Evolutionary conservation across 2,113 vertebrate species (phyloP), one percentile per base, ranked within the genome.

Genomic region (Phasianus colchicus): DNA sequence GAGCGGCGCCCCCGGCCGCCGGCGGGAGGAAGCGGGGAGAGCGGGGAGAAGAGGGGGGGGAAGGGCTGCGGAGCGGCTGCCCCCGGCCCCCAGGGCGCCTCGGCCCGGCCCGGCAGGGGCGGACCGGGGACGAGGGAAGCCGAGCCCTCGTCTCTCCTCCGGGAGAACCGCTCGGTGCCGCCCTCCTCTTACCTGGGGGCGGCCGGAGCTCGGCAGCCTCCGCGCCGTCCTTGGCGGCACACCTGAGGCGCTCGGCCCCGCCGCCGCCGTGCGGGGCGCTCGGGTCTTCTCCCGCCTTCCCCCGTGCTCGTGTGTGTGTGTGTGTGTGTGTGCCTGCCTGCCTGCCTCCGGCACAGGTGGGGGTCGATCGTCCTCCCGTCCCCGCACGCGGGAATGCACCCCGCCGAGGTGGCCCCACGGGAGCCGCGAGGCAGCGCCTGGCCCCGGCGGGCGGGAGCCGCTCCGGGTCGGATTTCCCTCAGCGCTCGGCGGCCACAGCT

Each of bases 1-100:
- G 55, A 80, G 83, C 32, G 88, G 90, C 86, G 90, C 90, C 85
- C 92, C 93, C 94, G 88, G 78, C 85, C 50, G 91, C 93, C 78
- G 45, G 57, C 21, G n/a, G 5, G 88, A 79, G 89, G 93, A 93
- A 93, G 54, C 34, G 42, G 86, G 93, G 0, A 7, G n/a, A 79
- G 38, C 66, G 71, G 42, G 45, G 42, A 88, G 79, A 78, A 85
- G 87, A 55, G 50, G 52, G 32, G 76, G 40, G 78, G 86, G 79
- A 76, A 90, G 75, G 91, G 86, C 89, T 3, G 80, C 38, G 30
- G 50, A 21, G 50, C 60, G 10, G 70, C 45, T 48, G 38, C 36
- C 13, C 75, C 29, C 13, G 10, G 34, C 36, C 13, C 75, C 29
- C 13, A 8, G 32, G 45, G 18, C 25, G 72, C 18, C 55, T 57